Percentiles rank a stretch among this genome's conserved stretches.
These are phyloP conservation scores for Triplophysa bombifrons DNA, from an alignment of 2,797 vertebrate species.

Conservation along the genomic window DNA sequence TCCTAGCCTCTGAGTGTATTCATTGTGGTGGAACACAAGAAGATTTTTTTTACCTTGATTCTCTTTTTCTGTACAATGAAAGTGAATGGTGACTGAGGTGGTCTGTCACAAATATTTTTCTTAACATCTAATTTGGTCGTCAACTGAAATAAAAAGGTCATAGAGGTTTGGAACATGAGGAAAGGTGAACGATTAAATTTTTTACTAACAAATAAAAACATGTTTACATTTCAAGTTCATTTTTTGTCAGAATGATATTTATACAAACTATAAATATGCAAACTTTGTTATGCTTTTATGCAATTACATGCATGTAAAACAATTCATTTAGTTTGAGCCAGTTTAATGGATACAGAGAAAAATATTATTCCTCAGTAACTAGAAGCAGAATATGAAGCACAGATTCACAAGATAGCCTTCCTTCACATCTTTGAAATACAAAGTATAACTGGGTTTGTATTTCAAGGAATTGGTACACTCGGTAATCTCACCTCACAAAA, in stretches of 20 bases:
- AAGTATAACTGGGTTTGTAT: conserved; percentile 34
- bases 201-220: background rate
- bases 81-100: background rate
- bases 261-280: background rate
- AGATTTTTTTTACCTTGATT: no score
- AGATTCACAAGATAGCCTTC: conserved; percentile 25
- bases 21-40: no score
- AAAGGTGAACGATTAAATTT: background rate
- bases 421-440: conserved; percentile 46
- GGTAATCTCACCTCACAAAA: conserved; percentile 35
- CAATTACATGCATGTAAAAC: conserved; percentile 10
- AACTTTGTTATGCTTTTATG: background rate
- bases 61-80: background rate
- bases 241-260: background rate
- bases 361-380: conserved; percentile 25
- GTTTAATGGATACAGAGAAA: conserved; percentile 16
- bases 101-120: background rate
- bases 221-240: background rate
- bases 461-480: conserved; percentile 38
- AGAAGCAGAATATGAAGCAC: conserved; percentile 47
- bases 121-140: background rate
- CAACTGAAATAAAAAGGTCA: background rate
- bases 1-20: no score
- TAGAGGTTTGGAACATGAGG: background rate
- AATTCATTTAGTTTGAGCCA: conserved; percentile 1